Evolutionary conservation across 2,113 vertebrate genomes (phyloP), one percentile per base, ranked within the genome.

Genomic region (Calidris pugnax): DNA sequence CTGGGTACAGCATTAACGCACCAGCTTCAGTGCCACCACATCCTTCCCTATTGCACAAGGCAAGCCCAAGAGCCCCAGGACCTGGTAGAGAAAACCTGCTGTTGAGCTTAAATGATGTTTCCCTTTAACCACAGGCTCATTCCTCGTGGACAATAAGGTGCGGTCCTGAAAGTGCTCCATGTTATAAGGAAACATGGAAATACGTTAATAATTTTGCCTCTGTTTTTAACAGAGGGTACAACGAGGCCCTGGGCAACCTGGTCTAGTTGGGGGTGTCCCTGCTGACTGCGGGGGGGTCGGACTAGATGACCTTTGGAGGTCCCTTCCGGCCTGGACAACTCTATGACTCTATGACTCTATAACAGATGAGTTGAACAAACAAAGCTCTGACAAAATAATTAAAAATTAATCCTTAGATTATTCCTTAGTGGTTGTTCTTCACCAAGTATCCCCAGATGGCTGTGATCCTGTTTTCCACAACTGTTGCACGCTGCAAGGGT

Each of bases 1-100:
- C n/a, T 30, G 15, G 14, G 10, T 39, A 45, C 8, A 74, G 11
- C 2, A 2, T n/a, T 35, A 69, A 80, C 1, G 2, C 23, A 37
- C 21, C 37, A 62, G 14, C 19, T 48, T 53, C 24, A 57, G 45
- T 30, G 39, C 35, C 6, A 1, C 17, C 0, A 0, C 55, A 74
- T 1, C 3, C 7, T 33, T 66, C 41, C 28, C 10, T 14, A 41
- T 28, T 4, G 66, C 37, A 59, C 9, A 41, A 26, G 48, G 13
- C 30, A 69, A 95, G 28, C 20, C 37, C 41, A 63, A 79, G 28
- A n/a, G 24, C 30, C 59, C 57, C 20, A 51, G 60, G 47, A 8
- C 30, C 57, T 11, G 21, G 48, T 27, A 37, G n/a, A 47, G 43
- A 88, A 90, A 79, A 79, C 20, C 18, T 7, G 2, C 27, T 53